phyloP scores from a whole-genome alignment of 2,113 vertebrate genomes.

The Pseudopodoces humilis region DNA sequence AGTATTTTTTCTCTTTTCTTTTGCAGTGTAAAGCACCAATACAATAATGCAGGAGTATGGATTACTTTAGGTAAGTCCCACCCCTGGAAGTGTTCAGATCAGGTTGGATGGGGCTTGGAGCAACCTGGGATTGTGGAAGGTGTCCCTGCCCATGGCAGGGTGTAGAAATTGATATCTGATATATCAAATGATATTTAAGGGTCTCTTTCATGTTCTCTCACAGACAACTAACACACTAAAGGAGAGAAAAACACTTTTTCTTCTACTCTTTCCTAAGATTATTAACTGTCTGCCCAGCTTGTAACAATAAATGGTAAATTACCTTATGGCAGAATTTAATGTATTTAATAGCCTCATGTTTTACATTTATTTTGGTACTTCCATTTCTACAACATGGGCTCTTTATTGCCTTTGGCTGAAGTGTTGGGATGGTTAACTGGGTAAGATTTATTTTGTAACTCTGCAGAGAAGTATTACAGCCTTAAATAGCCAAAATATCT shows the following conservation, averaged over 20 bases:
- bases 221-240: neutral
- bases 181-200: neutral
- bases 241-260: neutral
- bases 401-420: neutral
- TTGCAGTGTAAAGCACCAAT: neutral
- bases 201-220: neutral
- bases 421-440: neutral
- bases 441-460: neutral
- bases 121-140: neutral
- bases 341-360: neutral
- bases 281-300: neutral
- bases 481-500: neutral
- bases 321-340: neutral
- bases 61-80: neutral
- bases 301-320: neutral
- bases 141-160: neutral
- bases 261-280: neutral
- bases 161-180: accelerated
- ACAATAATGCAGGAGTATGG: neutral
- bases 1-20: neutral
- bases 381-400: neutral
- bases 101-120: accelerated
- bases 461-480: neutral
- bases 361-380: neutral
- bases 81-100: neutral